phyloP scores from a whole-genome alignment of 1,140 invertebrate species.

The Lethrus apterus region DNA sequence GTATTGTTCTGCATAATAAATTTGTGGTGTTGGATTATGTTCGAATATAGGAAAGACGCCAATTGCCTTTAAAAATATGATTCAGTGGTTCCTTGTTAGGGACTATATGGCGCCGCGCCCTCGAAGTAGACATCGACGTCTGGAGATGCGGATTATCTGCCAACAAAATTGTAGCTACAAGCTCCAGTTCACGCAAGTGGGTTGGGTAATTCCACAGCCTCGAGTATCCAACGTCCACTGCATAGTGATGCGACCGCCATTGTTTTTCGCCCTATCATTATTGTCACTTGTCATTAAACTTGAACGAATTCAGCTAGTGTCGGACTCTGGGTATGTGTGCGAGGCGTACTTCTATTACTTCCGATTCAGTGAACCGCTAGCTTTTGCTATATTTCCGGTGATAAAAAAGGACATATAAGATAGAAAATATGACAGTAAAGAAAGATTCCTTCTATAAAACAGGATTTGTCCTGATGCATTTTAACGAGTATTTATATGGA shows the following conservation, averaged over 20 bases:
- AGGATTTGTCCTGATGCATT: conserved; percentile 15
- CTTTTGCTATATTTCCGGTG: conserved; percentile 13
- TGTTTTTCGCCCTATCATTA: conserved; percentile 12
- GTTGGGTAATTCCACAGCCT: background rate
- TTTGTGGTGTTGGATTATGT: background rate
- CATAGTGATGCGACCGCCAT: conserved; percentile 8
- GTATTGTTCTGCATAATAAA: background rate
- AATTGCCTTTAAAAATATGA: conserved; percentile 17
- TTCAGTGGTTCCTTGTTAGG: conserved; percentile 2
- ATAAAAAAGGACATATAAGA: conserved; percentile 17
- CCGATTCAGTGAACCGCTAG: conserved; percentile 12
- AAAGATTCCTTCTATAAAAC: conserved; percentile 16
- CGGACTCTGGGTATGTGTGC: conserved; percentile 5
- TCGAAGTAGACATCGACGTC: conserved; percentile 5
- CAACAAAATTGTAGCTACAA: background rate
- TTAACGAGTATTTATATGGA: conserved; percentile 17
- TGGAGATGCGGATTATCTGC: conserved; percentile 15
- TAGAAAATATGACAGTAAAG: conserved; percentile 8
- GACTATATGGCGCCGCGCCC: conserved; percentile 5
- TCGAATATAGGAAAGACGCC: conserved; percentile 14
- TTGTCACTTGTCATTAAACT: conserved; percentile 22
- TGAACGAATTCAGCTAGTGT: conserved; percentile 7
- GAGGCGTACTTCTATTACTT: conserved; percentile 9
- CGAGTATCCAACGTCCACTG: background rate
- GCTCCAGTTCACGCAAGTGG: background rate